Evolutionary conservation across 2,888 invertebrate species (phyloP), one percentile per base, ranked within the genome.

Genomic region (Hipparchia sbordonii): DNA sequence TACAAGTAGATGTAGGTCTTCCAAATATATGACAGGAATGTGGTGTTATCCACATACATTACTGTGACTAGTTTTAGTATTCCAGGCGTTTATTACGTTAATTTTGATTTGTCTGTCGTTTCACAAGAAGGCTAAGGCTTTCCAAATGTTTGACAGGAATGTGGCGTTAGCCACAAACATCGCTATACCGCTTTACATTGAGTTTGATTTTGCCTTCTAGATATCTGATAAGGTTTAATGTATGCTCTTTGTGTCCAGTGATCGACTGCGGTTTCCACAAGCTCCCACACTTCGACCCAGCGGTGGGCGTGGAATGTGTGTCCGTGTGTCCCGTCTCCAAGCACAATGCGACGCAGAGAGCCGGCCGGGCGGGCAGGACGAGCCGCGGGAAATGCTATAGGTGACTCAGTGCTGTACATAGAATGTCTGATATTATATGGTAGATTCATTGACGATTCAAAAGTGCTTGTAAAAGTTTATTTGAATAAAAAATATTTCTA

Each of bases 261-360:
- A 96, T 99, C 71, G 99, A 99, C 88, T 96, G 98, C 86, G 99
- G 99, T 1, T 99, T 98, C 92, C 98, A 98, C 67, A 99, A 99
- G 92, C 88, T 99, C 79, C 96, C 97, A 33, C 98, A 97, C 95
- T 98, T 97, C 86, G 97, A 98, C 81, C 95, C 97, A 0, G 95
- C 96, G 3, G 96, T 97, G 9, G 97, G 97, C 12, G 97, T 98
- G 0, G 97, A 98, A 84, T 95, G 97, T 72, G 89, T 99, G n/a
- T 95, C 97, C 0, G 95, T 97, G 0, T 95, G 97, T 2, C 97
- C 98, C 0, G 94, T 97, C 1, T 98, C 98, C 2, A 96, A 96
- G 87, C 97, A 98, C 68, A 98, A 98, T 57, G 99, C 99, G 0
- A 94, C 96, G 74, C 99, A 99, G 86, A 93, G 99, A 73, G 98